phyloP scores from a whole-genome alignment of 2,113 vertebrate genomes.

The Dinomys branickii region DNA sequence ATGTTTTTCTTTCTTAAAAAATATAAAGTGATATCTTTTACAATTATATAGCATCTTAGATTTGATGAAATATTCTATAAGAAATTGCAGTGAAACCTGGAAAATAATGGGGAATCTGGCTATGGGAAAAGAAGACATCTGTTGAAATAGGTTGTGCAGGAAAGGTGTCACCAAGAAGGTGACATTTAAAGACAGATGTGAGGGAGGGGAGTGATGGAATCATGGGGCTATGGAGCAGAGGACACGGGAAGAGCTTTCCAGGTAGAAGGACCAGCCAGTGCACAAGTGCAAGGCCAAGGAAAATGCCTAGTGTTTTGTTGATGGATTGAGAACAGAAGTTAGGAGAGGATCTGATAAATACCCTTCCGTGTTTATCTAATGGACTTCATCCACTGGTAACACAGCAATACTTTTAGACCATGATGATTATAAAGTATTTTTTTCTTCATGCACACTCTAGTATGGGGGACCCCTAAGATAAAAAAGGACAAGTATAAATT shows the following conservation, averaged over 20 bases:
- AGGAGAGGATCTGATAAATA: neutral
- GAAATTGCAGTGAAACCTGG: neutral
- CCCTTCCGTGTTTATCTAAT: neutral
- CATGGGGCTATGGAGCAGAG: neutral
- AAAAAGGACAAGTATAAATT: neutral
- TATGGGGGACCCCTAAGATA: neutral
- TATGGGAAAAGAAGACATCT: neutral
- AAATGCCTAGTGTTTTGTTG: neutral
- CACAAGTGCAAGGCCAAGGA: neutral
- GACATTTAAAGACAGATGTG: neutral
- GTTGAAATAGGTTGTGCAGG: neutral
- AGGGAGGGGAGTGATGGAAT: neutral
- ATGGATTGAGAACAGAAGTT: neutral
- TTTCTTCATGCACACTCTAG: neutral
- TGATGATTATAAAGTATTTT: neutral
- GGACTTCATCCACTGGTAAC: neutral
- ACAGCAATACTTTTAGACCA: neutral
- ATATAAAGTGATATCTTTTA: neutral
- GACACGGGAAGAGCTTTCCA: neutral
- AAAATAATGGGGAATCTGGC: neutral
- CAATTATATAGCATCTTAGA: neutral
- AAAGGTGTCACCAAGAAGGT: neutral
- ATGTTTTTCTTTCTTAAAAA: neutral
- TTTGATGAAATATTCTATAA: neutral
- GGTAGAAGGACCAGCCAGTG: neutral